Base-by-base conservation (phyloP, 2,113 vertebrate species). In the Tetrao urogallus region DNA sequence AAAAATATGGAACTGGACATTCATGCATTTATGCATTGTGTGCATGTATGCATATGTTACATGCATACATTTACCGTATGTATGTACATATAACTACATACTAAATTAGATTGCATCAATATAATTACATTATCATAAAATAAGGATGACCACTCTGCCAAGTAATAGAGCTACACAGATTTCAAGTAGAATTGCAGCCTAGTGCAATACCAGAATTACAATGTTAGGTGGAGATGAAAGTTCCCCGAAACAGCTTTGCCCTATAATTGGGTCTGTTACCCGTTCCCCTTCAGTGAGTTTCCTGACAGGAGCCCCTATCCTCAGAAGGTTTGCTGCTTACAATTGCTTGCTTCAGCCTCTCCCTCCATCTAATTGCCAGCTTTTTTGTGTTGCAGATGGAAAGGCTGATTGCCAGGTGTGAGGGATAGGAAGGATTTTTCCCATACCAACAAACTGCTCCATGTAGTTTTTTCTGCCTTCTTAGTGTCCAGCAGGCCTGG, bases 281-380 rank as follows among this genome's bases (percentile, higher is more conserved):
- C 69, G 95, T 96, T 96, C 82, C 69, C 43, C 86, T 93, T 90
- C 95, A 95, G 82, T 88, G 92, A 83, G 32, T 94, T 96, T 93
- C 76, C 90, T 92, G 93, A 94, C 90, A 94, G 82, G 42, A 95
- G 42, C 69, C 76, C 38, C 92, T 91, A 40, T 95, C 65, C 92
- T 90, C 93, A 45, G 64, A 96, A 86, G 93, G 82, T 81, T 92
- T 94, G 36, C 63, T 83, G 85, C 92, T 85, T 82, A 77, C 85
- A 91, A 27, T 93, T 80, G 64, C 93, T 65, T 80, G 42, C 57
- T 83, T 86, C 92, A 83, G 57, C 76, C 60, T 86, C 90, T 90
- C 76, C 79, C 82, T 67, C 42, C 48, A 36, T 75, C 73, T 96
- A 95, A 93, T 95, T 92, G 82, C 88, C 4, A 0, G 27, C 57